Evolutionary conservation across 2,888 invertebrate genomes (phyloP).

Genomic region (Heteromyza rotundicornis): DNA sequence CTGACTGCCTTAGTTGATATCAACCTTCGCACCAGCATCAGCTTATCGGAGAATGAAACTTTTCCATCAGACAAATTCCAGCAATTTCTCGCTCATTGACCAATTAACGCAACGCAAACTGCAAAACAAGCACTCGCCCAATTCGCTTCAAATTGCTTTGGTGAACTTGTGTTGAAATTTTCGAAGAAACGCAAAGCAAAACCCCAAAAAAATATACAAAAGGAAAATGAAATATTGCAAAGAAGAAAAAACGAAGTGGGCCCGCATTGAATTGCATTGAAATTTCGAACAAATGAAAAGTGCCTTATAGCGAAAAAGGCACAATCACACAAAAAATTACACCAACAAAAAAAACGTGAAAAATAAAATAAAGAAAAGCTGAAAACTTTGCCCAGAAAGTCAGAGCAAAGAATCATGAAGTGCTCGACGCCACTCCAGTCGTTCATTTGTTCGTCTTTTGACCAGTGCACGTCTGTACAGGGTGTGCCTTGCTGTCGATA

Average conservation of each 20-base stretch:
- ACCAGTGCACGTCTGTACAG: not conserved
- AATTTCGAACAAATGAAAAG: too few species aligned
- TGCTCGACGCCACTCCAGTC: not conserved
- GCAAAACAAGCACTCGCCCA: too few species aligned
- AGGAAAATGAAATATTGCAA: too few species aligned
- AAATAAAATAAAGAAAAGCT: not conserved
- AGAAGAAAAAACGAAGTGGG: too few species aligned
- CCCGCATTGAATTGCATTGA: too few species aligned
- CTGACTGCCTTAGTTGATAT: too few species aligned
- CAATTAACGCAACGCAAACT: not conserved
- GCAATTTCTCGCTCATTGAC: not conserved
- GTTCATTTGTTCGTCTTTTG: not conserved
- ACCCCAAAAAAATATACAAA: too few species aligned
- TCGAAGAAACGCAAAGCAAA: too few species aligned
- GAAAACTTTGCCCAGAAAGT: not conserved
- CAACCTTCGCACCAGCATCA: not conserved
- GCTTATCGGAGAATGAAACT: not conserved
- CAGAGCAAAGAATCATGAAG: not conserved
- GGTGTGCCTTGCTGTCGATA: not conserved
- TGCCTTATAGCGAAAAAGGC: too few species aligned
- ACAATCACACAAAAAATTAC: too few species aligned
- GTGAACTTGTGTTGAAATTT: too few species aligned
- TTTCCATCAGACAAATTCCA: not conserved
- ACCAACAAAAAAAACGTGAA: not conserved
- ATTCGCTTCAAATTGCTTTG: too few species aligned